Conservation (phyloP, 2,113 vertebrate genomes). For the Pangasianodon hypophthalmus region DNA sequence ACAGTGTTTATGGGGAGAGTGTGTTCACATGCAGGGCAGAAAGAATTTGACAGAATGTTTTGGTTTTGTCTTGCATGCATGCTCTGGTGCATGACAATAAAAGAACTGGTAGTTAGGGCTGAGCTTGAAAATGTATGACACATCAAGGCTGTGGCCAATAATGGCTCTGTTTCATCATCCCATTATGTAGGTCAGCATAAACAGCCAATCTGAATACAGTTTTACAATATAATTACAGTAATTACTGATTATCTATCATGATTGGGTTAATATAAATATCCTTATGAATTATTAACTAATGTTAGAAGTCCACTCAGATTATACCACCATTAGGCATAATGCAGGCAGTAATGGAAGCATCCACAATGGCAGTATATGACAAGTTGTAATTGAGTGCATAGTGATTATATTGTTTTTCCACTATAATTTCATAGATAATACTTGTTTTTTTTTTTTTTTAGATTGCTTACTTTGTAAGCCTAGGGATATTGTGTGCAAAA, state of each 20-base stretch:
- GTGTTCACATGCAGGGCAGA: not conserved
- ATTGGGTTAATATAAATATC: not conserved
- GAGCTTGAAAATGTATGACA: not conserved
- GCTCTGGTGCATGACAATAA: not conserved
- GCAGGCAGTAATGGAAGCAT: not conserved
- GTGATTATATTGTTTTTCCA: not conserved
- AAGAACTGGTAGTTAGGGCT: not conserved
- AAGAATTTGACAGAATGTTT: not conserved
- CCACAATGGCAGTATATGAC: not conserved
- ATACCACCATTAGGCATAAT: not conserved
- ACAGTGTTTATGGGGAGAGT: too few species aligned
- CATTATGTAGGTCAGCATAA: not conserved
- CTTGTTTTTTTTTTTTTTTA: not conserved
- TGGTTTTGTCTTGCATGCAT: not conserved
- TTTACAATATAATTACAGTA: slow-evolving; percentile 1
- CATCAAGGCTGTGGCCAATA: not conserved
- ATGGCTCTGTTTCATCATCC: not conserved
- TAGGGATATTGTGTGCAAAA: not conserved
- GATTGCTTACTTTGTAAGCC: not conserved
- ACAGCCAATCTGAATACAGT: not conserved
- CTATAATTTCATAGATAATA: not conserved
- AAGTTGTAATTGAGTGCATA: not conserved
- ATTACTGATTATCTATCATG: not conserved
- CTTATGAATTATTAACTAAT: slow-evolving; percentile 3
- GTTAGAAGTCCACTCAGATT: not conserved